Percentiles rank a stretch among this genome's conserved stretches.
Evolutionary conservation across 2,888 invertebrate species (phyloP).

Genomic region (Dasypolia templi): DNA sequence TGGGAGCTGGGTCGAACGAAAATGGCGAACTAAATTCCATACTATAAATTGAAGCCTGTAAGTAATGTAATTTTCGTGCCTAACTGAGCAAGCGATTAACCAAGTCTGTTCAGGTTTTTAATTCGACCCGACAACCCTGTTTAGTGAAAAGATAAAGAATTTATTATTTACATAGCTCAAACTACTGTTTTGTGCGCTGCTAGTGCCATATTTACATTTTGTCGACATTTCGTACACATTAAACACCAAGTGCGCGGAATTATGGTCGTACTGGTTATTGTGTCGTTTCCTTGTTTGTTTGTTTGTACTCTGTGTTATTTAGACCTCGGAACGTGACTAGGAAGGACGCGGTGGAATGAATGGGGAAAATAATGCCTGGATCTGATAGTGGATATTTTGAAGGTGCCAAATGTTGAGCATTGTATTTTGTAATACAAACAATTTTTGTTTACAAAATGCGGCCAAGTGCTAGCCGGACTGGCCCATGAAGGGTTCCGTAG

Average conservation of each 20-base stretch:
- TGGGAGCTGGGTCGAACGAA: neutral
- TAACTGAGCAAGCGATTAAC: constrained; percentile 20
- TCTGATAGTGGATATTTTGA: constrained; percentile 9
- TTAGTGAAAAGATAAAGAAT: constrained; percentile 60
- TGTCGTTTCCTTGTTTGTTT: constrained; percentile 30
- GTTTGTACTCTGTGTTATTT: constrained; percentile 42
- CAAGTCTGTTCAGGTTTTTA: constrained; percentile 11
- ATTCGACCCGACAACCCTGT: constrained; percentile 41
- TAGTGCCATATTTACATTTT: constrained; percentile 57
- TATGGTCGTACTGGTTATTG: constrained; percentile 55
- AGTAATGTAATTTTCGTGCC: constrained; percentile 2
- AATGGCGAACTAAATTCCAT: neutral
- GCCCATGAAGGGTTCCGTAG: too few species aligned
- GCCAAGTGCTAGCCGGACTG: too few species aligned
- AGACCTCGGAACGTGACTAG: constrained; percentile 23
- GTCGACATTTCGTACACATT: constrained; percentile 55
- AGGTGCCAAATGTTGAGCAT: neutral
- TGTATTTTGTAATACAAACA: neutral
- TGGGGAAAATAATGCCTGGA: constrained; percentile 1
- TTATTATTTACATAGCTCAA: constrained; percentile 64
- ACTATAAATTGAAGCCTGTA: neutral
- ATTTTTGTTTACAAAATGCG: neutral
- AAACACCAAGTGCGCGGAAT: constrained; percentile 48
- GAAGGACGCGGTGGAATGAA: constrained; percentile 28
- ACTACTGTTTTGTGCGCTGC: constrained; percentile 54